Conservation (phyloP, 2,113 vertebrate species). For the Melospiza georgiana region DNA sequence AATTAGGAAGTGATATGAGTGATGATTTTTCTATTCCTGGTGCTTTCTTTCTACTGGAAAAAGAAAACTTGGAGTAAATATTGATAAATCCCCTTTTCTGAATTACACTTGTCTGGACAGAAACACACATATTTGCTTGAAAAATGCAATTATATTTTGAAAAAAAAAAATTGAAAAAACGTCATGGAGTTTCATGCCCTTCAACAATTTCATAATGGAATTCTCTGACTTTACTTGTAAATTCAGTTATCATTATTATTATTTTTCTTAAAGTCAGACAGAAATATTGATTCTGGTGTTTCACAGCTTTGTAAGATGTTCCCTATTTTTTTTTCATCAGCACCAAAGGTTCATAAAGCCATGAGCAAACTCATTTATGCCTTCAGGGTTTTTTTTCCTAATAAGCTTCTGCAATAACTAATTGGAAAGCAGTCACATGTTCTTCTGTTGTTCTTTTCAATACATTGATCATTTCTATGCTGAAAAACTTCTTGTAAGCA, state of each 20-base stretch:
- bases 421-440: neutral
- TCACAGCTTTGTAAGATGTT: neutral
- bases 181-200: fast-evolving
- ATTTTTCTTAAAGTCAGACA: neutral
- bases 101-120: neutral
- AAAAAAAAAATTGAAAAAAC: neutral
- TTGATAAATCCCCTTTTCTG: neutral
- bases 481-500: neutral
- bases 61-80: neutral
- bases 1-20: neutral
- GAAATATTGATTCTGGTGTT: neutral
- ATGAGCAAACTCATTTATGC: neutral
- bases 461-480: neutral
- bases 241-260: neutral
- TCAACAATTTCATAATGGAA: neutral
- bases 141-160: neutral
- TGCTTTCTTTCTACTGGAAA: neutral
- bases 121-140: neutral
- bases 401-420: neutral
- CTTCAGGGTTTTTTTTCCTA: neutral
- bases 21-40: neutral
- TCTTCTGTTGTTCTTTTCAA: neutral
- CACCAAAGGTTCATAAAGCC: neutral
- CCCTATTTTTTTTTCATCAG: neutral
- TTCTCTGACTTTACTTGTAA: neutral